Conservation (phyloP, 2,888 invertebrate genomes). For the Noctua fimbriata region DNA sequence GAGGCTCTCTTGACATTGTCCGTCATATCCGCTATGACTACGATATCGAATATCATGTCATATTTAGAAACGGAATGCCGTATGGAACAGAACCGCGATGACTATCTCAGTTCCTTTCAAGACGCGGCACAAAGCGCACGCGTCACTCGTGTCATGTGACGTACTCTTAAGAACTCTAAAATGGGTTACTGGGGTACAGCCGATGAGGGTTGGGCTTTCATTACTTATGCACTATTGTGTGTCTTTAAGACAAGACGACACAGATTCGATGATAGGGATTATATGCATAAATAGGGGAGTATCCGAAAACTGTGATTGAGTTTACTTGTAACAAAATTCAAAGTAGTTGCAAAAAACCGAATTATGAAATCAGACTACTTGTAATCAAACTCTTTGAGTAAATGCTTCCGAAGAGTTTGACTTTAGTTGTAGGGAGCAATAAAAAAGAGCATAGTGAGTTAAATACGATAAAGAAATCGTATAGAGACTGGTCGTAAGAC, state of each 20-base stretch:
- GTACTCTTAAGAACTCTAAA: constrained; percentile 50
- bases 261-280: constrained; percentile 7
- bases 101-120: constrained; percentile 55
- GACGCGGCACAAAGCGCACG: constrained; percentile 53
- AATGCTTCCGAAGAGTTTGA: neutral
- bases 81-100: constrained; percentile 33
- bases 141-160: constrained; percentile 47
- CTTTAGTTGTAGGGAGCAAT: neutral
- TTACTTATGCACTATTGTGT: constrained; percentile 50
- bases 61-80: constrained; percentile 34
- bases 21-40: no score
- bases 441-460: neutral
- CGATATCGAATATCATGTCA: constrained; percentile 36
- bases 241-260: constrained; percentile 11
- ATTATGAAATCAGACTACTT: no score
- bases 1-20: neutral
- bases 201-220: constrained; percentile 50
- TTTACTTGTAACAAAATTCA: no score
- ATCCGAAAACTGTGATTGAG: neutral
- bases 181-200: constrained; percentile 54
- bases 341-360: neutral
- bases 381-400: neutral
- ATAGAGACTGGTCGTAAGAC: neutral
- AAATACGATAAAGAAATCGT: neutral
- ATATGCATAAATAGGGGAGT: no score